These are phyloP conservation scores for Choreutis nemorana DNA, from an alignment of 2,888 invertebrate species.

Conservation along the genomic window DNA sequence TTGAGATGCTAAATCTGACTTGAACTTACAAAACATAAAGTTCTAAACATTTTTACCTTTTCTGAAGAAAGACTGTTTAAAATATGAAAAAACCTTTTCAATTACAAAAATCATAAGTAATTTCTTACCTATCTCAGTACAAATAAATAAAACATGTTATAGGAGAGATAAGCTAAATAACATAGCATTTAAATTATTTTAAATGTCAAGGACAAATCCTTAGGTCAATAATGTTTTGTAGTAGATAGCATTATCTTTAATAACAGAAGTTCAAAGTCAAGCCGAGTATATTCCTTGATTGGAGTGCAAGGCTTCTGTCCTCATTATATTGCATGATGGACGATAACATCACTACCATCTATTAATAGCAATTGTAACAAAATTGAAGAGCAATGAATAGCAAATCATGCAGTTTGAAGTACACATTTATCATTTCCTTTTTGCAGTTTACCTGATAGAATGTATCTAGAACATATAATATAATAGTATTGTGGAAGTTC, in stretches of 20 bases:
- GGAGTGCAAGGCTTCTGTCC: slow-evolving; percentile 21
- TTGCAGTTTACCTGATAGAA: too few species aligned
- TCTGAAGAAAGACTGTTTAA: too few species aligned
- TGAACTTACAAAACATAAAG: too few species aligned
- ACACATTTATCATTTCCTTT: too few species aligned
- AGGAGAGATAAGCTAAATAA: background rate
- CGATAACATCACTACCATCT: slow-evolving; percentile 13
- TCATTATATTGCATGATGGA: too few species aligned
- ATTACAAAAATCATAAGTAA: slow-evolving; percentile 4
- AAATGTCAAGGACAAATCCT: slow-evolving; percentile 5
- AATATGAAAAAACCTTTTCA: slow-evolving; percentile 1
- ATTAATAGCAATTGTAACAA: slow-evolving; percentile 11
- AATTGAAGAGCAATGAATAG: background rate
- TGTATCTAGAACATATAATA: too few species aligned
- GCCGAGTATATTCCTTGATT: slow-evolving; percentile 21
- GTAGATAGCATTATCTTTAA: slow-evolving; percentile 10
- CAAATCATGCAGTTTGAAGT: too few species aligned
- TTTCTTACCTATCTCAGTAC: slow-evolving; percentile 4
- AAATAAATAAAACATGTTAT: slow-evolving; percentile 1
- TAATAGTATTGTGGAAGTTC: too few species aligned
- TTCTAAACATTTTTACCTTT: too few species aligned
- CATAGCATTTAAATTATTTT: slow-evolving; percentile 4
- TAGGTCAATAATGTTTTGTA: slow-evolving; percentile 10
- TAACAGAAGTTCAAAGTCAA: slow-evolving; percentile 26
- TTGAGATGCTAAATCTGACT: too few species aligned